Evolutionary conservation across 2,797 vertebrate species (phyloP).

Genomic region (Manis pentadactyla): DNA sequence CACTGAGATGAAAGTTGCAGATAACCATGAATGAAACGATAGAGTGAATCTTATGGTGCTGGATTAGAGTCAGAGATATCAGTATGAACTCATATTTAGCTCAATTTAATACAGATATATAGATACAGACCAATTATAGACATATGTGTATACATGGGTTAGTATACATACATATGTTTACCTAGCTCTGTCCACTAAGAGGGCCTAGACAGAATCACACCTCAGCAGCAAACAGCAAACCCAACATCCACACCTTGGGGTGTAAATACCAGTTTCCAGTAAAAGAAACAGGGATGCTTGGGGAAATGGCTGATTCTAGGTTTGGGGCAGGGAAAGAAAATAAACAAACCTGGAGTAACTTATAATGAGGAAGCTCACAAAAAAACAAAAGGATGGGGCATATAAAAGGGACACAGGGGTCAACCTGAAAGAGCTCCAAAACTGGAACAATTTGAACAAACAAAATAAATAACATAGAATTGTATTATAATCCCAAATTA

Average conservation of each 20-base stretch:
- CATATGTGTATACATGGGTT: neutral
- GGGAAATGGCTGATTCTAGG: neutral
- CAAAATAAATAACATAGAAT: neutral
- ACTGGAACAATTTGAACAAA: neutral
- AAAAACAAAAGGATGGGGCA: neutral
- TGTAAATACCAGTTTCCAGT: constrained; percentile 10
- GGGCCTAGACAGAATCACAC: neutral
- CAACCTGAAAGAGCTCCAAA: neutral
- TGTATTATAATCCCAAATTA: constrained; percentile 17
- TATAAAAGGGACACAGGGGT: neutral
- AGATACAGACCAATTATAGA: neutral
- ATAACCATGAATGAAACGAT: neutral
- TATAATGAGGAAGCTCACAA: neutral
- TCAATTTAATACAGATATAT: neutral
- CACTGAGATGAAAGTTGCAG: neutral
- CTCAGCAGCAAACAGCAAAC: neutral
- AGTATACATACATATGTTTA: neutral
- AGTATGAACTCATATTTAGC: neutral
- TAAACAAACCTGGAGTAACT: neutral
- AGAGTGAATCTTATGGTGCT: neutral
- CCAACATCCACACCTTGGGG: neutral
- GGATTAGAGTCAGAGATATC: neutral
- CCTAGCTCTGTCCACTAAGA: neutral
- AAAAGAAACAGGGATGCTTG: neutral
- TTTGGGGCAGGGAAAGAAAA: neutral